A percentile compares a stretch with the other conserved stretches of the same genome.
phyloP scores from a whole-genome alignment of 2,888 invertebrate species.

The Tipula confusa region DNA sequence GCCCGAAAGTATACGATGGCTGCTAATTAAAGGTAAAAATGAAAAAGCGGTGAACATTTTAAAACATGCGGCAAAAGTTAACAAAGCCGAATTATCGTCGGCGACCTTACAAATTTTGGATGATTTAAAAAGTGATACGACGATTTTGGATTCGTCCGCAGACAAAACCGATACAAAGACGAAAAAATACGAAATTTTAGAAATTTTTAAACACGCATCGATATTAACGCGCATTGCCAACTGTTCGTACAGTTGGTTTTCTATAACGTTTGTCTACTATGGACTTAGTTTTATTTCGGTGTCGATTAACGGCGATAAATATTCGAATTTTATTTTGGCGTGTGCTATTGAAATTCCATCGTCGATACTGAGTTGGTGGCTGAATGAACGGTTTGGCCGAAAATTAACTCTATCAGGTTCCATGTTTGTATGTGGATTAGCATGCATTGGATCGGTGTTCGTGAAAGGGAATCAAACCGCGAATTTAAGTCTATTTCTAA shows the following conservation, averaged over 20 bases:
- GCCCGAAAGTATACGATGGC: conserved; percentile 74
- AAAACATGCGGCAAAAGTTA: conserved; percentile 59
- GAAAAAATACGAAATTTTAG: conserved; percentile 31
- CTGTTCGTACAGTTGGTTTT: not conserved
- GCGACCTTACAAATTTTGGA: conserved; percentile 52
- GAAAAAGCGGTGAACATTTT: conserved; percentile 57
- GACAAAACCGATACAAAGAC: not conserved
- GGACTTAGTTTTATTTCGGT: not conserved
- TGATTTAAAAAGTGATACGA: too few species aligned
- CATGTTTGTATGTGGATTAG: not conserved
- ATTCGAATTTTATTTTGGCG: not conserved
- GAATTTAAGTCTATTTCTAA: conserved; percentile 51
- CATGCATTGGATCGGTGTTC: not conserved
- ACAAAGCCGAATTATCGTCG: conserved; percentile 54
- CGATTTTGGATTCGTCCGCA: too few species aligned
- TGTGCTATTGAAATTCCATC: not conserved
- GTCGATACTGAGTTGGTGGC: not conserved
- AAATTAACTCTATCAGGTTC: not conserved
- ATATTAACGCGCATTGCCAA: not conserved
- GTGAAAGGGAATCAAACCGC: conserved; percentile 32
- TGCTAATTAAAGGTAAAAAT: conserved; percentile 58
- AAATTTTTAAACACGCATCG: not conserved
- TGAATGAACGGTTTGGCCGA: not conserved
- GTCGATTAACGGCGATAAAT: not conserved
- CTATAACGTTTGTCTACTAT: not conserved